These are phyloP conservation scores for Vireo altiloquus DNA, from an alignment of 2,113 vertebrate species.

Conservation along the genomic window DNA sequence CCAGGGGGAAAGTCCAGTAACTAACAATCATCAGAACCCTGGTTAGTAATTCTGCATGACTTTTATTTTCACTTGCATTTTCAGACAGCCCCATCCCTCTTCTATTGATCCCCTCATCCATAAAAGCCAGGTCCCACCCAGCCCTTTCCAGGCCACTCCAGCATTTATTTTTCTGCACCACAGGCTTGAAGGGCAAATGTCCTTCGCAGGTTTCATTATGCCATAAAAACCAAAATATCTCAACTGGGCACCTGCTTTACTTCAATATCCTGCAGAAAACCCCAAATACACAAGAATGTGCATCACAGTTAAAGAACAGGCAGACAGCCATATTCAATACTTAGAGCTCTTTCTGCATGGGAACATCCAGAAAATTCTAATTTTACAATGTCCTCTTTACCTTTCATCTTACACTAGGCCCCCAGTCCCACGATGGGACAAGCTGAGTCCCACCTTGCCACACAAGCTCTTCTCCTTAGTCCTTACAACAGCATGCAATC, in stretches of 20 bases:
- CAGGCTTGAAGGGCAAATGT: neutral
- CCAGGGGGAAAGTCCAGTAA: neutral
- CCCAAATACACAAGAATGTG: accelerated
- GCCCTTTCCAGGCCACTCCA: neutral
- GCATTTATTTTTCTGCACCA: neutral
- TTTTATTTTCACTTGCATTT: neutral
- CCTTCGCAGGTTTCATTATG: neutral
- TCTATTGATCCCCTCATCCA: neutral
- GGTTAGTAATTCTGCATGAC: neutral
- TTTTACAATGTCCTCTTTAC: neutral
- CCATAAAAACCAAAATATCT: neutral
- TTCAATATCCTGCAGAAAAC: neutral
- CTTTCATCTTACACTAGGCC: neutral
- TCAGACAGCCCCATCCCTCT: neutral
- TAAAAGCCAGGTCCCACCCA: neutral
- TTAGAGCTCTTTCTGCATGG: neutral
- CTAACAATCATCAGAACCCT: neutral
- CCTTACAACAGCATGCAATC: accelerated
- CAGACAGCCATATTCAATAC: accelerated
- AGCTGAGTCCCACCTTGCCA: neutral
- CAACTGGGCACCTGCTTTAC: neutral
- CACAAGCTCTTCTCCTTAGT: neutral
- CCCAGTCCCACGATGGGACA: accelerated
- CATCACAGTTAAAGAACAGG: neutral
- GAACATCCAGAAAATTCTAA: neutral